Conservation (phyloP, 2,888 invertebrate species). For the Drosophila dives region DNA sequence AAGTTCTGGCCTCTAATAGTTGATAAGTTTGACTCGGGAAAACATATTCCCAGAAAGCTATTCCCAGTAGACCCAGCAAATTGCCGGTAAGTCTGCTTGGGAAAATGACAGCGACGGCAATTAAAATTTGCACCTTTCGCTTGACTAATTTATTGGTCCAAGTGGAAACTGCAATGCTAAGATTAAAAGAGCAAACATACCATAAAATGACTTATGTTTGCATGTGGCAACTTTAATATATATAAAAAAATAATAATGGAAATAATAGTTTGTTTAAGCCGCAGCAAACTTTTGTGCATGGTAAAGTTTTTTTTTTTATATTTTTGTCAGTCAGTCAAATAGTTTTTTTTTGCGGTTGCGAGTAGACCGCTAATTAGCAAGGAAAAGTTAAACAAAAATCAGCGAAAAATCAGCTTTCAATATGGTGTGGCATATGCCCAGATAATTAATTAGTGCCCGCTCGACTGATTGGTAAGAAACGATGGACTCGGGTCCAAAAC, state of each 20-base stretch:
- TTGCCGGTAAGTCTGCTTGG: not conserved
- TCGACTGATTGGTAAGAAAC: constrained; percentile 62
- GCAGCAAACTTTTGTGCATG: not conserved
- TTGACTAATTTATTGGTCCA: not conserved
- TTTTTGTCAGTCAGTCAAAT: constrained; percentile 19
- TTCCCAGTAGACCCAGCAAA: not conserved
- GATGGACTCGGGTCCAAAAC: constrained; percentile 52
- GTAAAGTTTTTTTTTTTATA: not conserved
- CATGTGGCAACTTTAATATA: not conserved
- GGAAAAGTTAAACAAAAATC: constrained; percentile 66
- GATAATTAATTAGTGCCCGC: constrained; percentile 69
- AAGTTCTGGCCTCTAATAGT: not conserved
- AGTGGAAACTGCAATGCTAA: not conserved
- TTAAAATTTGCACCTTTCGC: constrained; percentile 2
- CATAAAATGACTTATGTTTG: not conserved
- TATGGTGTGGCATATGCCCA: constrained; percentile 60
- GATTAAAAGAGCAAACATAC: not conserved
- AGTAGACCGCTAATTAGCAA: constrained; percentile 53
- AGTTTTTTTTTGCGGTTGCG: not conserved
- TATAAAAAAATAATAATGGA: not conserved
- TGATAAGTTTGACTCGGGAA: not conserved
- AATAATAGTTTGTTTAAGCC: not conserved
- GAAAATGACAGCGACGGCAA: not conserved
- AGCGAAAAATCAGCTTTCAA: constrained; percentile 67
- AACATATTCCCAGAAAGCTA: not conserved